Base-by-base conservation (phyloP, 2,113 vertebrate genomes). In the Melozone crissalis region DNA sequence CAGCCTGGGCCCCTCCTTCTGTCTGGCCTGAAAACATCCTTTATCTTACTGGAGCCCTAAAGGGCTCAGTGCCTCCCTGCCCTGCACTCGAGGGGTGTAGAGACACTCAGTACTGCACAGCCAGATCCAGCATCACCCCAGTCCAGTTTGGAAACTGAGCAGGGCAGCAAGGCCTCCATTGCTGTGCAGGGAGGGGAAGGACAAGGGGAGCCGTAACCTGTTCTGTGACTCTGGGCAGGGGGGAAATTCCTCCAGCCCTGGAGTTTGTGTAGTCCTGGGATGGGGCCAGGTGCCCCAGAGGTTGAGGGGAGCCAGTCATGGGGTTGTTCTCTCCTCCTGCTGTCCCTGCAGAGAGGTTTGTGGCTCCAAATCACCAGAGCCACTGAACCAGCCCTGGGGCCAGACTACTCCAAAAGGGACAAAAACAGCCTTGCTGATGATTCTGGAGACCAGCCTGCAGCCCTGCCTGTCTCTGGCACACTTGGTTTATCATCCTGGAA, bases 351-450 rank as follows among this genome's bases (percentile, higher is more conserved):
- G 49, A 6, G 11, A 76, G 7, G 7, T 65, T 83, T 6, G 3
- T 90, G 69, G 35, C 73, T 62, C 68, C 37, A 31, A 71, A 54
- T 43, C 39, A 65, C 15, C 30, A 18, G n/a, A 84, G 86, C n/a
- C 43, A 72, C 39, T 2, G 8, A 86, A 83, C 46, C 24, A 68
- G 17, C 30, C 24, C 55, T 1, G 0, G 18, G 80, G 46, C 41
- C 46, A 1, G 0, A 28, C 79, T 83, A 37, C 46, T 89, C 46
- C 5, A 2, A 33, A 33, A 37, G 26, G 20, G 23, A 86, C 55
- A 49, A n/a, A 43, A 85, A 52, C 4, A 2, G n/a, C 37, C 31
- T 68, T 0, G 0, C 41, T 6, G 1, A 35, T 2, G 0, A 37
- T 3, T 4, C 43, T 46, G 39, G 47, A 84, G 61, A 46, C 43